Base-by-base conservation (phyloP, 2,888 invertebrate genomes). In the Meta bourneti region DNA sequence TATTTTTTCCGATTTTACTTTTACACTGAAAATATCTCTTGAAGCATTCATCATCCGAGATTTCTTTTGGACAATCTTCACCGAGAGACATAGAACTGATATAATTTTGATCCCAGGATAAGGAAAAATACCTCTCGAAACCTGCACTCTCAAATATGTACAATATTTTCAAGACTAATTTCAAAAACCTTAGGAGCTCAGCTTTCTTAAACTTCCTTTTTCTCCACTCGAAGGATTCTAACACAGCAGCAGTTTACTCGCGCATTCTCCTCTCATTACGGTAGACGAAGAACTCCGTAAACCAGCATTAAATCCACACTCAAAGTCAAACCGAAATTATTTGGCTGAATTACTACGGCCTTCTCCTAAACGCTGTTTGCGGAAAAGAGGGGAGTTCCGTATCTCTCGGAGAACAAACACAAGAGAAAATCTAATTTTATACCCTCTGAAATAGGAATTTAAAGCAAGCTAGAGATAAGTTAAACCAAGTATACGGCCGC, bases 381-480 rank as follows among this genome's bases (percentile, higher is more conserved):
- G 34, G 20, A 20, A 48, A 77, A 48, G 48, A 77, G 77, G 5
- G n/a, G 49, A 79, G 79, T n/a, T 61, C 61, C 61, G 79, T 79
- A 79, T 61, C 20, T 34, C 61, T 61, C 20, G 13, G 54, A 61
- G 61, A 79, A 79, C 79, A 79, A 79, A 79, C 69, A 34, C 70
- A 48, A 70, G 82, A 72, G 52, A 82, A 72, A 82, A 52, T 72
- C 82, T 82, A 82, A 84, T 84, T 84, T 84, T 54, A 84, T 75
- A 54, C 84, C 61, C 74, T 11, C 72, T 16, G 74, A 75, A 83
- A 84, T 75, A 75, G 54, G 75, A 84, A 75, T 84, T 84, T 54
- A 84, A 61, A 84, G 72, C 61, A 20, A 54, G 54, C 52, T 52
- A 8, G 20, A 74, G 61, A 75, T 82, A 82, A 82, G 69, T 82